A percentile compares a stretch with the other conserved stretches of the same genome.
phyloP scores from a whole-genome alignment of 2,113 vertebrate genomes.

The Puma concolor region DNA sequence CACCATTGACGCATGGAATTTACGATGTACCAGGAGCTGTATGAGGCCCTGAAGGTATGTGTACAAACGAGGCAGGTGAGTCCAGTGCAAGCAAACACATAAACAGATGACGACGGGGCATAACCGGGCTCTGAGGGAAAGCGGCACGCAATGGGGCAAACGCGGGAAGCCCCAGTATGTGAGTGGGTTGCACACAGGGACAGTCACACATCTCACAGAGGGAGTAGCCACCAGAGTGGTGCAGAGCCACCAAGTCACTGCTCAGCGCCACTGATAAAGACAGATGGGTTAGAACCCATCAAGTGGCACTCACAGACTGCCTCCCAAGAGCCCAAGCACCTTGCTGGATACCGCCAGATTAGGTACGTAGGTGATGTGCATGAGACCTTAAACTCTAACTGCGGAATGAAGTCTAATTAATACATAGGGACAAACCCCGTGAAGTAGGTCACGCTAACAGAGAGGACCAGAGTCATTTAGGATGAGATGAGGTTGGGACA shows the following conservation, averaged over 20 bases:
- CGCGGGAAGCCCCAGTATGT: rapidly evolving
- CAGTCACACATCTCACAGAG: rapidly evolving
- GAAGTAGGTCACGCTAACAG: rapidly evolving
- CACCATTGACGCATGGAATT: rapidly evolving
- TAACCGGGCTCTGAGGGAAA: background rate
- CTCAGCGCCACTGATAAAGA: rapidly evolving
- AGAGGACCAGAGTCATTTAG: rapidly evolving
- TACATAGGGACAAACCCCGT: rapidly evolving
- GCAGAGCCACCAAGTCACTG: background rate
- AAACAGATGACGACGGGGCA: rapidly evolving
- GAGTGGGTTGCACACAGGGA: background rate
- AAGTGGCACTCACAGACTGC: rapidly evolving
- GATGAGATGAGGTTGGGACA: background rate
- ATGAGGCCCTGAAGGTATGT: background rate
- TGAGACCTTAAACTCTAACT: rapidly evolving
- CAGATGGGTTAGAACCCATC: background rate
- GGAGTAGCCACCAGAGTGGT: background rate
- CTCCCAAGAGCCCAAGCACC: background rate
- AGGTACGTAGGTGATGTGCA: rapidly evolving
- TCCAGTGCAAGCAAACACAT: rapidly evolving
- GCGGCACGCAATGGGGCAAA: too few species aligned
- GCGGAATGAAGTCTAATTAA: background rate
- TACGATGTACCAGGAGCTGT: rapidly evolving
- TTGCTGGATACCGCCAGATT: background rate
- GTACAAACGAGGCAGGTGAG: background rate